Evolutionary conservation across 1,140 invertebrate genomes (phyloP).

Genomic region (Portunus trituberculatus): DNA sequence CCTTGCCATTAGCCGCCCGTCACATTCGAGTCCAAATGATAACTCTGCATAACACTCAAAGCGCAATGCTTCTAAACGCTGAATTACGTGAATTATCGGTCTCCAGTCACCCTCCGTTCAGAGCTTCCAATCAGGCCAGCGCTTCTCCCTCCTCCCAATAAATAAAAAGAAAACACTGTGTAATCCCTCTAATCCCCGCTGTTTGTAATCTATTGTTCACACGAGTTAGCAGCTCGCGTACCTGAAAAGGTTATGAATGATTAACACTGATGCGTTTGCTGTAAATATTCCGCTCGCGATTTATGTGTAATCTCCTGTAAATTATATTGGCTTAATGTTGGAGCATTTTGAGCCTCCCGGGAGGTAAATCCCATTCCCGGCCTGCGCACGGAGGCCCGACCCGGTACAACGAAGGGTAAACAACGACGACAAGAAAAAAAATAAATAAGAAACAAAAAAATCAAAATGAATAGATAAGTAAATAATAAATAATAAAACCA

Average conservation of each 20-base stretch:
- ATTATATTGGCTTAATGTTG: slow-evolving; percentile 23
- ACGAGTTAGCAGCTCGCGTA: slow-evolving; percentile 18
- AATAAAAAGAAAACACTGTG: slow-evolving; percentile 24
- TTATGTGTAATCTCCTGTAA: slow-evolving; percentile 23
- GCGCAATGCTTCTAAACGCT: neutral
- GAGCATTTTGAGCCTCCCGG: slow-evolving; percentile 1
- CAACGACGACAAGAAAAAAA: neutral
- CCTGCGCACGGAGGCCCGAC: neutral
- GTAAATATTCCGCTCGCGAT: neutral
- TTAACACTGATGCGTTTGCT: slow-evolving; percentile 22
- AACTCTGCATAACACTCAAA: neutral
- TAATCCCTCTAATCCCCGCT: neutral
- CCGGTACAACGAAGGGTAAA: neutral
- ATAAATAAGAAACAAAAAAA: neutral
- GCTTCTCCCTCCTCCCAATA: neutral
- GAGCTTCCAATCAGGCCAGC: neutral
- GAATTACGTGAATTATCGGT: slow-evolving; percentile 22
- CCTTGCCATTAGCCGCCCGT: neutral
- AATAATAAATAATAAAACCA: neutral
- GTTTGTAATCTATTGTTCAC: slow-evolving; percentile 23
- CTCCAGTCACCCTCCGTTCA: neutral
- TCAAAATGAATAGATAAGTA: neutral
- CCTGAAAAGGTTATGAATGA: slow-evolving; percentile 14
- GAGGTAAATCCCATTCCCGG: slow-evolving; percentile 12
- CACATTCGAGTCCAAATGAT: neutral